A percentile compares a stretch with the other conserved stretches of the same genome.
phyloP scores from a whole-genome alignment of 2,797 vertebrate genomes.

The Octomys mimax region DNA sequence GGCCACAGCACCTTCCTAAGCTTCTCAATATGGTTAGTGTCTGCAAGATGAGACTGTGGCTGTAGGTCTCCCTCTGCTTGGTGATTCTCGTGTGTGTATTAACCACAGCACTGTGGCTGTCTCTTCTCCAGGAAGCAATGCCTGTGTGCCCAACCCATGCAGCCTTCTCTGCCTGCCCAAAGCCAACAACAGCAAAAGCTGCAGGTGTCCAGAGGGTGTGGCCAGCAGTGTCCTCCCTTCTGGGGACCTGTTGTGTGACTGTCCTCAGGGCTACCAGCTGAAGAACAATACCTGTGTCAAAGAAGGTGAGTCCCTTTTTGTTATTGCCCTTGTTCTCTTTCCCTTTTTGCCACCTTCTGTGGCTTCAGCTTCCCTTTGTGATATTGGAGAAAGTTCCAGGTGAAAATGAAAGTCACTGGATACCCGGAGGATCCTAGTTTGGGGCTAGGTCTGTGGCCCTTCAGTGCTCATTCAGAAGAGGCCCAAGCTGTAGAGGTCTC shows the following conservation, averaged over 20 bases:
- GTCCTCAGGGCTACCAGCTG: slow-evolving; percentile 92
- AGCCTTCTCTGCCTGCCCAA: slow-evolving; percentile 96
- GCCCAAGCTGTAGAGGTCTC: neutral
- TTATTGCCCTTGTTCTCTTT: neutral
- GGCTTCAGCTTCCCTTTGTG: neutral
- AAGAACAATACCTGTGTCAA: slow-evolving; percentile 94
- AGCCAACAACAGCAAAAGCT: slow-evolving; percentile 92
- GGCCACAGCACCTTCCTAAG: accelerated
- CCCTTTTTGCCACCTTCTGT: accelerated
- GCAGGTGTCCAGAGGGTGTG: slow-evolving; percentile 94
- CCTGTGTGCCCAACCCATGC: slow-evolving; percentile 94
- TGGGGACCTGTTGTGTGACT: slow-evolving; percentile 94
- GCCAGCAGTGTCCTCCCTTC: slow-evolving; percentile 89
- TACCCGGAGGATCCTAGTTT: neutral
- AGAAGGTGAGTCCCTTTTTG: slow-evolving; percentile 90
- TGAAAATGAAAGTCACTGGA: neutral
- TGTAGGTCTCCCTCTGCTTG: accelerated
- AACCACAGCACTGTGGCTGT: accelerated
- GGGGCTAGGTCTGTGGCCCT: neutral
- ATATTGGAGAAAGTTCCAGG: neutral
- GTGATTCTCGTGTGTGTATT: accelerated
- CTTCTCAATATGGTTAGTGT: accelerated
- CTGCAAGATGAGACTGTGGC: accelerated
- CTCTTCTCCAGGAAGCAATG: slow-evolving; percentile 92
- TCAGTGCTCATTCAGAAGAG: neutral